Base-by-base conservation (phyloP, 2,888 invertebrate genomes). In the Lissocephala sabroskyi region DNA sequence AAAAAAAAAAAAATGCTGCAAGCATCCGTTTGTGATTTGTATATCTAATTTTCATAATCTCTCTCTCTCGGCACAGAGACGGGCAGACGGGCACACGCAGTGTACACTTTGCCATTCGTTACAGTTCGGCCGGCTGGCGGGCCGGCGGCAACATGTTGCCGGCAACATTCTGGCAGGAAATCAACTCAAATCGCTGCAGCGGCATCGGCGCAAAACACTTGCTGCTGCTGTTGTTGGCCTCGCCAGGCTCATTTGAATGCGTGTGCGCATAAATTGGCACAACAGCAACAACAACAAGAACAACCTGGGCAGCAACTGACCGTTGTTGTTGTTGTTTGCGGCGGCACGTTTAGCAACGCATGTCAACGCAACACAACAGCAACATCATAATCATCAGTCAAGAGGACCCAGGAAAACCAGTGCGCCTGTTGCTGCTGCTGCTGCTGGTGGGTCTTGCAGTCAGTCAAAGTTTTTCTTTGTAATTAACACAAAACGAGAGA, bases 261-360 rank as follows among this genome's bases (percentile, higher is more conserved):
- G 63, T 68, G 52, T 49, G 19, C 19, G 62, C 55, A 51, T 16
- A 52, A 41, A 19, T 41, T 45, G 13, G 41, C 7, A 9, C 29
- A 39, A 13, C 44, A 33, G 13, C 23, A 9, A 14, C 47, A 54
- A 43, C 56, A 47, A 36, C 36, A 29, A 19, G 28, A 44, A 36
- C 47, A 39, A 16, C 37, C 49, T n/a, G 23, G 11, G 9, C 3
- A 13, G 23, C 23, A 5, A 23, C 7, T 23, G 23, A 40, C 29
- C 10, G n/a, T n/a, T n/a, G n/a, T n/a, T n/a, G n/a, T n/a, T n/a
- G n/a, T n/a, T n/a, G n/a, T 45, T 37, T 36, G 61, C 60, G 76
- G 62, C 73, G 79, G 74, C 76, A 67, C 75, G 74, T 78, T 79
- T 79, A 71, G 79, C 67, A 77, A 78, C 79, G 79, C 79, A 79